Evolutionary conservation across 2,888 invertebrate species (phyloP).

Genomic region (Cryptophagus acutangulus): DNA sequence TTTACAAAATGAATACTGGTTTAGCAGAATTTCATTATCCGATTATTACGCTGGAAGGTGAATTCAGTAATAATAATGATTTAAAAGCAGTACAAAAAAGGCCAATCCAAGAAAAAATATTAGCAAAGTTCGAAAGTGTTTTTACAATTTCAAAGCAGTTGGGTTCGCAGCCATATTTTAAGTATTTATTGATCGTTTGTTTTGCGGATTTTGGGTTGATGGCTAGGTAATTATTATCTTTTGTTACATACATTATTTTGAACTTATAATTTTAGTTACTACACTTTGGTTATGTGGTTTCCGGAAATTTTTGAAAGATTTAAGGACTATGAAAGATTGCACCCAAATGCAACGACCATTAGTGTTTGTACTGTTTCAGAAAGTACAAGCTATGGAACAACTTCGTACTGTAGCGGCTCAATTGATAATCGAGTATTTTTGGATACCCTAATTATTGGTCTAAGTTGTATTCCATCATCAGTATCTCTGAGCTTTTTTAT

Average conservation of each 20-base stretch:
- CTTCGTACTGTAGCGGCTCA: constrained; percentile 38
- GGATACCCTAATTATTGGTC: constrained; percentile 55
- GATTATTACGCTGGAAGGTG: constrained; percentile 37
- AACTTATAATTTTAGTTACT: constrained; percentile 48
- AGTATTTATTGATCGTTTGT: constrained; percentile 52
- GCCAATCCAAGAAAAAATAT: constrained; percentile 15
- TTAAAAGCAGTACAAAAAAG: constrained; percentile 6
- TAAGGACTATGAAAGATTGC: constrained; percentile 50
- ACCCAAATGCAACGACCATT: constrained; percentile 48
- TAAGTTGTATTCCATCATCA: constrained; percentile 56
- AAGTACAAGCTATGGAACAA: background rate
- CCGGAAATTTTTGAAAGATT: constrained; percentile 64
- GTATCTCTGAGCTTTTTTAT: constrained; percentile 55
- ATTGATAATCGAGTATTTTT: constrained; percentile 52
- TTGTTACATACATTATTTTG: no score
- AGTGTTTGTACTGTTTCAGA: constrained; percentile 55
- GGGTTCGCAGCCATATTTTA: constrained; percentile 53
- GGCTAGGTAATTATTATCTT: constrained; percentile 52
- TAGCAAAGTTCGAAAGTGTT: constrained; percentile 16
- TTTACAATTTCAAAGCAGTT: constrained; percentile 40
- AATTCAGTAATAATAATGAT: constrained; percentile 29
- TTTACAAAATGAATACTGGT: constrained; percentile 54
- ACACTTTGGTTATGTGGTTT: constrained; percentile 65
- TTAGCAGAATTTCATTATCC: constrained; percentile 48
- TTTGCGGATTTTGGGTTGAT: constrained; percentile 59